Base-by-base conservation (phyloP, 2,797 vertebrate genomes). In the Poeciliopsis turneri region DNA sequence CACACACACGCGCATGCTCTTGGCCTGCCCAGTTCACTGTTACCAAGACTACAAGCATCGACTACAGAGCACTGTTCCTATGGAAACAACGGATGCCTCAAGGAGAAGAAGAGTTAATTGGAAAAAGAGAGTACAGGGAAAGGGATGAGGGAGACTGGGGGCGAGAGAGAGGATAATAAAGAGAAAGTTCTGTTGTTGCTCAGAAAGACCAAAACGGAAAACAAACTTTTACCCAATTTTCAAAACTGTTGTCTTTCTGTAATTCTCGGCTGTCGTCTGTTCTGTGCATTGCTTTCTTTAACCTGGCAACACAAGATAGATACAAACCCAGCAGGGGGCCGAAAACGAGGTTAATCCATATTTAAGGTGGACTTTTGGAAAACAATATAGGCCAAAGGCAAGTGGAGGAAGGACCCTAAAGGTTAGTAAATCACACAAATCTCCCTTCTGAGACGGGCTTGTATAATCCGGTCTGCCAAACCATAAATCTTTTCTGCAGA, bases 21-120 rank as follows among this genome's bases (percentile, higher is more conserved):
- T 79, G 81, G 86, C 90, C 84, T 87, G 88, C 84, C 86, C 68
- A 83, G 86, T 74, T 84, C 83, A 43, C 75, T 53, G 94, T 96
- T 95, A 88, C 95, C 94, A 93, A 87, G 93, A 94, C 93, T 87
- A 97, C 96, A 55, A 75, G 87, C 92, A 94, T 95, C 83, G 95
- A 95, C 93, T 92, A 91, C 92, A 91, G 92, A 95, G 90, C 91
- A 23, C 86, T 86, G 94, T 96, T 97, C 92, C 96, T 93, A 96
- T 94, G 92, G 96, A 95, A 96, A 97, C 91, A 45, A 92, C 86
- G 46, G 81, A 96, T 96, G 95, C 95, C 95, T 96, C 87, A 90
- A 92, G 89, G 90, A 92, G 86, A 81, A 86, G 82, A 87, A 92
- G 88, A 87, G 90, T 92, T 92, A 93, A 93, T 92, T 92, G 89